A percentile compares a stretch with the other conserved stretches of the same genome.
phyloP scores from a whole-genome alignment of 2,797 vertebrate genomes.

The Nannoperca australis region DNA sequence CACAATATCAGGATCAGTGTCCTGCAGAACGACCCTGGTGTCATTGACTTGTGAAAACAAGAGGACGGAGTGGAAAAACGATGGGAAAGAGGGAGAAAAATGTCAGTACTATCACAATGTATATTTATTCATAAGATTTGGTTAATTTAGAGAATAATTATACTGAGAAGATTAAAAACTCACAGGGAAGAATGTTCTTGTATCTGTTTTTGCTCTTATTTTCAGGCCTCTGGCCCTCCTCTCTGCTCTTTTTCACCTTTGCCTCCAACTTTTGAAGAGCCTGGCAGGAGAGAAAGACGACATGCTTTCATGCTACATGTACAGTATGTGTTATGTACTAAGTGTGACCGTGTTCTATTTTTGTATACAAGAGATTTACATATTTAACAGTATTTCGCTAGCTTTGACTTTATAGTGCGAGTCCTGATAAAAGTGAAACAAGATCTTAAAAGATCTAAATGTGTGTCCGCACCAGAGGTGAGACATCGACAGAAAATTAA shows the following conservation, averaged over 20 bases:
- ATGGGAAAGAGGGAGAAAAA: not conserved
- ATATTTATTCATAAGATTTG: not conserved
- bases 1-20: conserved; percentile 84
- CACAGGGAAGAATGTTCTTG: conserved; percentile 98
- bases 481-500: not conserved
- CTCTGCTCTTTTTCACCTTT: conserved; percentile 92
- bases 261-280: conserved; percentile 94
- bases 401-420: not conserved
- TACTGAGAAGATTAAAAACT: conserved; percentile 63
- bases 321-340: not conserved
- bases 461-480: not conserved
- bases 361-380: no score
- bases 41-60: conserved; percentile 89
- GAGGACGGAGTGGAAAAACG: conserved; percentile 4
- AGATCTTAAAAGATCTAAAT: not conserved
- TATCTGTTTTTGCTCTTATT: conserved; percentile 99
- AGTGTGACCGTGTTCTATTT: not conserved
- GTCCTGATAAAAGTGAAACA: not conserved
- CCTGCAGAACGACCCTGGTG: conserved; percentile 90
- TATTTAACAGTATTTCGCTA: not conserved
- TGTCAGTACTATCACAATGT: not conserved
- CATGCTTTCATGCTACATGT: not conserved
- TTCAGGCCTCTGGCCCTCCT: conserved; percentile 95
- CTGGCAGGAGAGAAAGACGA: conserved; percentile 71
- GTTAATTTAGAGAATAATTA: not conserved